Base-by-base conservation (phyloP, 2,113 vertebrate genomes). In the Polypterus bichir region DNA sequence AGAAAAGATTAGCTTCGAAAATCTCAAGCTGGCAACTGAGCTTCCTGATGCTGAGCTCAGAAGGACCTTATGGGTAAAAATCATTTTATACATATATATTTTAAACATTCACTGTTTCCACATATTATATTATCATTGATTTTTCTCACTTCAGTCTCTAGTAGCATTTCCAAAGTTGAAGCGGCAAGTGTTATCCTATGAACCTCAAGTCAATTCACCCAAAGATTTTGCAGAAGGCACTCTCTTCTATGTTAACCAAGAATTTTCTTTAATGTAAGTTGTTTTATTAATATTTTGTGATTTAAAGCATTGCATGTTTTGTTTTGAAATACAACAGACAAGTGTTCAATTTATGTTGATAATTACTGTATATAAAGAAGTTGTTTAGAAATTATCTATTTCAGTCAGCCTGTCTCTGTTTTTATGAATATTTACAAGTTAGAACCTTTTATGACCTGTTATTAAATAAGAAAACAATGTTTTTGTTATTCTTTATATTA, bases 191-290 rank as follows among this genome's bases (percentile, higher is more conserved):
- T 79, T 99, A 76, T 80, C 83, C n/a, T 97, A 99, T 54, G 95
- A 99, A 80, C 95, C 96, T 59, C 83, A 88, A 81, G 96, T 97
- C 78, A 91, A 88, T 71, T 98, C 96, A 51, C 96, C 96, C 77
- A 99, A 99, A 92, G 97, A 98, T 85, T 99, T 99, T 70, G 90
- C 93, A 67, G 97, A 99, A 76, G 93, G 97, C 78, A 97, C 97
- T 4, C 81, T 98, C 72, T 98, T 99, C 86, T 98, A 87, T 62
- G 92, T 98, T 76, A 99, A 99, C 84, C 97, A 99, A 82, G 95
- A 99, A 66, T 99, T 99, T 83, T 97, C 95, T 64, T 89, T 98
- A 76, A 99, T 99, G 96, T 98, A 87, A 94, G 92, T 66, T 66
- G 65, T 59, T 65, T 51, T 7, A 8, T 10, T 27, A 27, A 27